A percentile compares a stretch with the other conserved stretches of the same genome.
These are phyloP conservation scores for Trinectes maculatus DNA, from an alignment of 2,113 vertebrate genomes.

Conservation along the genomic window DNA sequence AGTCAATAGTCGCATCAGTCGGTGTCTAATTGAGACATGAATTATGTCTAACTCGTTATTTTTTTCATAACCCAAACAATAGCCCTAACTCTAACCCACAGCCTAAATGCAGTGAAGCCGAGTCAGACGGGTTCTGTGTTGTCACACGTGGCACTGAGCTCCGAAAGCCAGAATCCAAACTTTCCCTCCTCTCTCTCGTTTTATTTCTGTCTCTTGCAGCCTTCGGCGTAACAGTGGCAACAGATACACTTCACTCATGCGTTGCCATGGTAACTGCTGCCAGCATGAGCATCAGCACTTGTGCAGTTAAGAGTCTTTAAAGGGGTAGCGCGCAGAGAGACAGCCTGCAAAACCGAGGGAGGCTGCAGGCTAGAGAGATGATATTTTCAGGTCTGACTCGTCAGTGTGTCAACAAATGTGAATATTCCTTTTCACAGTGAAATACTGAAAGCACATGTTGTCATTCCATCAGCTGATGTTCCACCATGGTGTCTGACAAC, in stretches of 20 bases:
- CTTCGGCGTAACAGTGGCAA: slow-evolving; percentile 40
- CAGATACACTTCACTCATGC: slow-evolving; percentile 73
- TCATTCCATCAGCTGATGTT: not conserved
- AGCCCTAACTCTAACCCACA: too few species aligned
- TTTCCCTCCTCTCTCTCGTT: slow-evolving; percentile 35
- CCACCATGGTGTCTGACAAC: not conserved
- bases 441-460: not conserved
- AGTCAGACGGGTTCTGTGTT: slow-evolving; percentile 15
- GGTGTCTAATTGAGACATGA: not conserved
- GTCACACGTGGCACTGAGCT: slow-evolving; percentile 18
- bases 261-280: slow-evolving; percentile 80
- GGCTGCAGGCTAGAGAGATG: not conserved
- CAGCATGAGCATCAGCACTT: slow-evolving; percentile 57
- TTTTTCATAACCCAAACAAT: too few species aligned
- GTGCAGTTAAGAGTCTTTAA: slow-evolving; percentile 67
- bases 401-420: not conserved
- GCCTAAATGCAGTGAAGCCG: slow-evolving; percentile 15
- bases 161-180: slow-evolving; percentile 45
- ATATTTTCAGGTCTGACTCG: not conserved
- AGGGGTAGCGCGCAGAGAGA: slow-evolving; percentile 41
- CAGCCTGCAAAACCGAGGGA: not conserved
- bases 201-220: slow-evolving; percentile 56
- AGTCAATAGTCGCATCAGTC: slow-evolving; percentile 5
- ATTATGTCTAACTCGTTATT: not conserved
- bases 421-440: not conserved